Percentiles rank a stretch among this genome's conserved stretches.
Conservation (phyloP, 2,113 vertebrate species). For the Saguinus imperator region DNA sequence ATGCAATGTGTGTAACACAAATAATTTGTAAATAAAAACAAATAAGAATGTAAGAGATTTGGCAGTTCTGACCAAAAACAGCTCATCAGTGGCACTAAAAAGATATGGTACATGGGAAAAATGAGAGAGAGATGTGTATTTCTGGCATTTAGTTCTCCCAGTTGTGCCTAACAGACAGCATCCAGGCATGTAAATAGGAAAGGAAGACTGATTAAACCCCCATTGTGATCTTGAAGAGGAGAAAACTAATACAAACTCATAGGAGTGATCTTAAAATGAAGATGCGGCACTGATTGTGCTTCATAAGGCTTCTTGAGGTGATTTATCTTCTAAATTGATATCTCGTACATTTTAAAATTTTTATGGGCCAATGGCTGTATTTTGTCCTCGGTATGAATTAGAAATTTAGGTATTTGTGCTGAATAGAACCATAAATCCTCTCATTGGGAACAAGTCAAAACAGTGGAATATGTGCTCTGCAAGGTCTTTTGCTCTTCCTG, state of each 20-base stretch:
- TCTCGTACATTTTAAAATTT: neutral
- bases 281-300: neutral
- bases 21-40: neutral
- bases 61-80: neutral
- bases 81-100: neutral
- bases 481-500: neutral
- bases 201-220: neutral
- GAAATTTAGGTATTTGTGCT: neutral
- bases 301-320: neutral
- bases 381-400: neutral
- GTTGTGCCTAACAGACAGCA: neutral
- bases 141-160: slow-evolving; percentile 11
- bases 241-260: neutral
- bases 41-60: neutral
- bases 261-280: neutral
- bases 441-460: neutral
- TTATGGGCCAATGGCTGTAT: neutral
- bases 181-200: neutral
- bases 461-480: neutral
- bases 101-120: neutral
- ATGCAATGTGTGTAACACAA: neutral
- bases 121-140: neutral
- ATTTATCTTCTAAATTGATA: neutral
- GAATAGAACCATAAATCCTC: neutral
- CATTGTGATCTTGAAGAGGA: neutral